Evolutionary conservation across 2,888 invertebrate genomes (phyloP), one percentile per base, ranked within the genome.

Genomic region (Microctonus brassicae): DNA sequence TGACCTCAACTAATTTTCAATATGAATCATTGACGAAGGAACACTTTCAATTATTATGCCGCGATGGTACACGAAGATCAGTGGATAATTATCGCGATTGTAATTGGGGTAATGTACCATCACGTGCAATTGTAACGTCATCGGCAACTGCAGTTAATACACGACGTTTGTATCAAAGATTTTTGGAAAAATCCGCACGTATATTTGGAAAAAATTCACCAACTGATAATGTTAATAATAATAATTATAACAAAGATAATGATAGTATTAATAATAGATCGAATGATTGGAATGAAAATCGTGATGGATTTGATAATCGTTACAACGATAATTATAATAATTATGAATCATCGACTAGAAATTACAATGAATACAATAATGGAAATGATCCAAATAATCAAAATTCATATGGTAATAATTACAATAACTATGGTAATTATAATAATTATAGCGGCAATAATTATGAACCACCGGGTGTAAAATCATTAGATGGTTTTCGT

Each of bases 41-140:
- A 42, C 89, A 91, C 20, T 96, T 95, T 82, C 94, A 97, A 86
- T 85, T 97, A 68, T 88, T 97, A 1, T 97, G 97, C 84, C 91
- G 90, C 33, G 95, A 96, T 85, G 97, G 96, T 0, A 89, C 91
- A 1, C 91, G 95, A 0, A 90, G 89, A 17, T 88, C 93, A 0
- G 87, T 96, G 11, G 90, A 90, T 0, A 92, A 94, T 64, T 95
- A 92, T 86, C 90, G 90, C 66, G 88, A 88, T 33, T 97, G 97
- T 84, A 93, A 95, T 87, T 97, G 97, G 97, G 97, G 96, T 6
- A 88, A 89, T 60, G 93, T 95, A 11, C 96, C 96, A 0, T 92
- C 95, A 0, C 94, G 96, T 86, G 95, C 96, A 0, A 87, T 97
- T 7, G 95, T 97, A 0, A 94, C 95, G 1, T 94, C 94, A n/a